Base-by-base conservation (phyloP, 2,888 invertebrate genomes). In the Acleris literana region DNA sequence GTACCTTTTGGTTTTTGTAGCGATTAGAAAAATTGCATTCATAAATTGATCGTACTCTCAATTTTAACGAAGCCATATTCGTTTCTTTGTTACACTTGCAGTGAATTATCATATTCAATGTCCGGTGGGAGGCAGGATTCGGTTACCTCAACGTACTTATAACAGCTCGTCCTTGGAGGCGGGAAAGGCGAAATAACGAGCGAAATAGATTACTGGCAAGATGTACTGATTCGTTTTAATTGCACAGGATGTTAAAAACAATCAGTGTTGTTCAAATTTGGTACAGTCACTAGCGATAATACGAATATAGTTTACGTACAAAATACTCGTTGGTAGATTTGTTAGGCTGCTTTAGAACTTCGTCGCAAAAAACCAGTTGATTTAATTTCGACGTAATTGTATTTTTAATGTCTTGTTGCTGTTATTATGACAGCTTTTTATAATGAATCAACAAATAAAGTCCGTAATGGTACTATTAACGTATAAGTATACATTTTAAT, bases 221-320 rank as follows among this genome's bases (percentile, higher is more conserved):
- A 49, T 54, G 64, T 33, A 54, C 53, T 58, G 22, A 58, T 64
- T 46, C 20, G 13, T 58, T 44, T 54, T 64, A 59, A 64, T 59
- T 59, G 48, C 48, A n/a, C 60, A 49, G 59, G 59, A 59, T 49
- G 64, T 59, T 54, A 22, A 16, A 55, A 48, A 59, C 22, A 63
- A 63, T 63, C 56, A 63, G 33, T 11, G 44, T 20, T 57, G 46
- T 13, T 51, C 44, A 58, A 22, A 22, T 52, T 52, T 17, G 18
- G 17, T 33, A 16, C 13, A 33, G 33, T 29, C 29, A 11, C 9
- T 33, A 33, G 33, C 33, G 3, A 33, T 9, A 9, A 33, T 29
- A 44, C n/a, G 44, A 13, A 44, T 25, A 44, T 16, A 44, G 16
- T 33, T 33, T 7, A 33, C 16, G 44, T 44, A 5, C 44, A 44